Conservation (phyloP, 2,797 vertebrate genomes). For the Enteromius unitaeniatus region DNA sequence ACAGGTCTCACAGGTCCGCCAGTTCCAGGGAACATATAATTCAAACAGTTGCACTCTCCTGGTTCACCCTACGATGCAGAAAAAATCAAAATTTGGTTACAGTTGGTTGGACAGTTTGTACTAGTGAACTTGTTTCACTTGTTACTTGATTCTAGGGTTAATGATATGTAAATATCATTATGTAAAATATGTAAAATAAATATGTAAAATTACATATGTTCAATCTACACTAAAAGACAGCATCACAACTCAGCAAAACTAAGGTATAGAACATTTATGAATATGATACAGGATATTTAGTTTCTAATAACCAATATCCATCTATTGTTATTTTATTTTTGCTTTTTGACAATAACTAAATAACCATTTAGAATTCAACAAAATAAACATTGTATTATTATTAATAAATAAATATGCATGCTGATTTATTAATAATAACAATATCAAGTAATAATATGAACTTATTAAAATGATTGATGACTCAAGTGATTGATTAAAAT, state of each 20-base stretch:
- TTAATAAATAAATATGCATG: neutral
- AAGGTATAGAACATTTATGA: neutral
- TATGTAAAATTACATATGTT: neutral
- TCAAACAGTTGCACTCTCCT: slow-evolving; percentile 86
- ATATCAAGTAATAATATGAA: neutral
- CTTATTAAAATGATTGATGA: neutral
- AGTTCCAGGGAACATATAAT: slow-evolving; percentile 61
- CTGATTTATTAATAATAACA: neutral
- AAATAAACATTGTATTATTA: neutral
- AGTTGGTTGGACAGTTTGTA: neutral
- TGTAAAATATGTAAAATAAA: too few species aligned
- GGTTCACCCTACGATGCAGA: slow-evolving; percentile 83
- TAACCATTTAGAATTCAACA: neutral
- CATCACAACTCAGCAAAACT: neutral
- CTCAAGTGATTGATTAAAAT: neutral
- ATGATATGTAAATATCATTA: too few species aligned
- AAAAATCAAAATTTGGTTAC: slow-evolving; percentile 10
- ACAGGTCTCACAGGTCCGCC: slow-evolving; percentile 92
- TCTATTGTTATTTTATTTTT: neutral
- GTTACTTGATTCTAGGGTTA: neutral
- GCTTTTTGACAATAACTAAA: neutral
- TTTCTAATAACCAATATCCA: neutral
- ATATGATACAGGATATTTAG: neutral
- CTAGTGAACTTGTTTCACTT: neutral
- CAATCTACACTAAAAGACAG: neutral